Evolutionary conservation across 92 coral and sea anemone genomes (phyloP).

Genomic region (Porites divaricata): DNA sequence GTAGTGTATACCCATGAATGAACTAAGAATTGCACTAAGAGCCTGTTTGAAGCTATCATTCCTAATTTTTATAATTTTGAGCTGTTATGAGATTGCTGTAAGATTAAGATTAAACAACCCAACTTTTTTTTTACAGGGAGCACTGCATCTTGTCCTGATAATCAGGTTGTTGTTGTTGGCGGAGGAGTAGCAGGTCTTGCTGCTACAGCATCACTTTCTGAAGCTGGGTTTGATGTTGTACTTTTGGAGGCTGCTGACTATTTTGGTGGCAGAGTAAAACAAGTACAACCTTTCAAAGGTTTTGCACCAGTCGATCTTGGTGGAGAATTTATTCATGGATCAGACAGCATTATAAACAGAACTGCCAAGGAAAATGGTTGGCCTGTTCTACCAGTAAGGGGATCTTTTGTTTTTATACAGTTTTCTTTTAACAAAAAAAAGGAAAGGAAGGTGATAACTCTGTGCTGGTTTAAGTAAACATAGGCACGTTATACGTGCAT

Average conservation of each 20-base stretch:
- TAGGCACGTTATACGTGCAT: too few species aligned
- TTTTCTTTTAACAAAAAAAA: too few species aligned
- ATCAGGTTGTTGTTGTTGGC: conserved; percentile 84
- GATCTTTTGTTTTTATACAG: background rate
- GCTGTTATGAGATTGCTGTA: too few species aligned
- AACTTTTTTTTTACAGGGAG: background rate
- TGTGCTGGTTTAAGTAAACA: too few species aligned
- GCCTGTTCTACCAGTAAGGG: conserved; percentile 53
- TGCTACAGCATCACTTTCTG: conserved; percentile 70
- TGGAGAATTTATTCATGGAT: conserved; percentile 95
- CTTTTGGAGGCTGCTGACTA: conserved; percentile 89
- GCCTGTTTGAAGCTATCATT: too few species aligned
- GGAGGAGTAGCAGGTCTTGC: conserved; percentile 95
- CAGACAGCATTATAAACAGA: conserved; percentile 64
- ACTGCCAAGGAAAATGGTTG: conserved; percentile 80
- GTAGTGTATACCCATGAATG: too few species aligned
- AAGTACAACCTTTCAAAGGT: conserved; percentile 73
- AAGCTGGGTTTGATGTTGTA: conserved; percentile 82
- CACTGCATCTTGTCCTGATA: conserved; percentile 8
- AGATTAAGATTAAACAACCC: too few species aligned
- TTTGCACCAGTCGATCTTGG: conserved; percentile 95
- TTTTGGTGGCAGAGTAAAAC: conserved; percentile 92
- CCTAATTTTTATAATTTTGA: too few species aligned
- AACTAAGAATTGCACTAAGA: too few species aligned
- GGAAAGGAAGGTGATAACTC: too few species aligned